Base-by-base conservation (phyloP, 2,797 vertebrate species). In the Hyperoplus lanceolatus region DNA sequence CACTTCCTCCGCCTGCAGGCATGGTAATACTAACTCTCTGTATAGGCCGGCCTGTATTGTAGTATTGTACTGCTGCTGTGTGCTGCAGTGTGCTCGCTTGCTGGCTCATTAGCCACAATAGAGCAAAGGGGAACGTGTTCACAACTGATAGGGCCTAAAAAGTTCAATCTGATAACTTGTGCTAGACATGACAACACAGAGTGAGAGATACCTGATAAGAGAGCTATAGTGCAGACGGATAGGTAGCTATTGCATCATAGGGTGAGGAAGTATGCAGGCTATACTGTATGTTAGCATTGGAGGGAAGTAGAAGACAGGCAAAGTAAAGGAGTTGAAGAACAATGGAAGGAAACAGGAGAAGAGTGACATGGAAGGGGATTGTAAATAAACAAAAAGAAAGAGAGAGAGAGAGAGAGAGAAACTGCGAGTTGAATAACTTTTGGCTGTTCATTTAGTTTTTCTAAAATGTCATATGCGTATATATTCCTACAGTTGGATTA, bases 1-100 rank as follows among this genome's bases (percentile, higher is more conserved):
- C 81, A 77, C 82, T 29, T 29, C 29, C 29, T 78, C 87, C 86
- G 91, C 77, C 92, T 82, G 82, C 90, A 89, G 91, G 65, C 92
- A 94, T 94, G 93, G 93, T 94, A 92, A 92, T 71, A 43, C 58
- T 29, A 29, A 58, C 86, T 58, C 41, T 60, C 39, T 61, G 6
- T 64, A 29, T 29, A 29, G 29, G 29, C 29, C 29, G 29, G 29
- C 29, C 29, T 29, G 29, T 29, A 29, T 18, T 59, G 21, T 38
- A 36, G 2, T 13, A 5, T 1, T 8, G 6, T 11, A 45, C 43
- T 21, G 42, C 43, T 43, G 21, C 58, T 70, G 57, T 41, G 42
- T 65, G 21, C 29, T 53, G 54, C 41, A 42, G 38, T 54, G 76
- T 58, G 18, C 51, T 29, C 45, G 46, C 42, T 55, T 60, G 10